Percentiles rank a stretch among this genome's conserved stretches.
phyloP scores from a whole-genome alignment of 1,140 invertebrate species.

The Drosophila azteca region DNA sequence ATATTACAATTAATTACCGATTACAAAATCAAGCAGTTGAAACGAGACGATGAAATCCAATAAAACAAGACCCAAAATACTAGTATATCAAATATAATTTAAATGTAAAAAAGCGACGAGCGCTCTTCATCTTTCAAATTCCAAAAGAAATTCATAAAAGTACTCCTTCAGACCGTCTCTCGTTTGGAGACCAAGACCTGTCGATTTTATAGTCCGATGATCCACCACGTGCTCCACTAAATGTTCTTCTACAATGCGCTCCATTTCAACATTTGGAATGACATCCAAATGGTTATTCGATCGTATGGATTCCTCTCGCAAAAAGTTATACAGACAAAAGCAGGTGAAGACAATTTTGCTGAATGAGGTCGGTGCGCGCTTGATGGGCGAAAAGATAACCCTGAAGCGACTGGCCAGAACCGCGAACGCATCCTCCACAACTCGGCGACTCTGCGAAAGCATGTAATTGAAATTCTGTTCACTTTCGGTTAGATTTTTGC shows the following conservation, averaged over 20 bases:
- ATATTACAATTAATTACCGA: no score
- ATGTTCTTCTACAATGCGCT: background rate
- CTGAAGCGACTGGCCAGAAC: background rate
- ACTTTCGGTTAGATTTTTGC: background rate
- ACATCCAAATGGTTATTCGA: background rate
- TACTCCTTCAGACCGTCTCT: no score
- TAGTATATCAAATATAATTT: no score
- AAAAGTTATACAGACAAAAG: background rate
- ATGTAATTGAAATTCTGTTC: background rate
- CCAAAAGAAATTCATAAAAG: no score
- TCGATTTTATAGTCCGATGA: no score
- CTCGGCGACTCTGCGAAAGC: background rate
- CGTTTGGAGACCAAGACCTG: no score
- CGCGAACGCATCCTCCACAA: conserved; percentile 1
- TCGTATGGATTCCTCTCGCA: no score
- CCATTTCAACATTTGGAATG: background rate
- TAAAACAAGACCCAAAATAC: no score
- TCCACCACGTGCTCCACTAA: background rate
- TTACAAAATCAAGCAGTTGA: no score
- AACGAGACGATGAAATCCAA: no score
- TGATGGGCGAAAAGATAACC: background rate
- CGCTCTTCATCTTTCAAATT: no score
- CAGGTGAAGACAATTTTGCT: background rate
- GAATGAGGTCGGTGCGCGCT: background rate
- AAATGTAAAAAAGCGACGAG: no score